Evolutionary conservation across 2,113 vertebrate genomes (phyloP), one percentile per base, ranked within the genome.

Genomic region (Coptodon bakossiorum): DNA sequence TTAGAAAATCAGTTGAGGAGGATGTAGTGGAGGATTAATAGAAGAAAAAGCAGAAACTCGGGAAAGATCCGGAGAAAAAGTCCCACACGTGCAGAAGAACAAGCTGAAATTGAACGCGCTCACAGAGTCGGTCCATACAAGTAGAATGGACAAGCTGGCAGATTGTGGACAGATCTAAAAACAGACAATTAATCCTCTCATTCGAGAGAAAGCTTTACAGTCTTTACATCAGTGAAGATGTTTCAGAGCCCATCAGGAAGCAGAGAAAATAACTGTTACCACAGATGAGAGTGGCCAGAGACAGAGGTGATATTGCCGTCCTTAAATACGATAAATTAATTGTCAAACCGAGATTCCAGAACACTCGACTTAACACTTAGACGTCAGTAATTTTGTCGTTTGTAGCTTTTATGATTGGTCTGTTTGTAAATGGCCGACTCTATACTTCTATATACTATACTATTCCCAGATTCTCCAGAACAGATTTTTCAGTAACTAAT

Each of bases 141-240:
- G 56, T 29, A 57, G 24, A 5, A 1, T 5, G 56, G 0, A 57
- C 24, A 3, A 29, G 56, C 56, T 9, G 56, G 56, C 24, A 29
- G 24, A 16, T 0, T 57, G 56, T 57, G 4, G 56, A 57, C 12
- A 57, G 56, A 16, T 57, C 4, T 9, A 29, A 5, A 8, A 3
- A 16, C 12, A 16, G 56, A 1, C 56, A 29, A 1, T 57, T 29
- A 1, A 57, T 29, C 54, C 0, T 57, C 0, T 57, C 7, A 29
- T 29, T 29, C 8, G 7, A 29, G 14, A 29, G 24, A 57, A 57
- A 57, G 24, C 0, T 29, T 5, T 8, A 57, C 24, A 57, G 24
- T 29, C 56, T 57, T 57, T 57, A 29, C 56, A 57, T 57, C 56
- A 57, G 3, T 29, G 56, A 16, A 5, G 24, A 2, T 57, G 24